Evolutionary conservation across 2,888 invertebrate species (phyloP).

Genomic region (Tachystola acroxantha): DNA sequence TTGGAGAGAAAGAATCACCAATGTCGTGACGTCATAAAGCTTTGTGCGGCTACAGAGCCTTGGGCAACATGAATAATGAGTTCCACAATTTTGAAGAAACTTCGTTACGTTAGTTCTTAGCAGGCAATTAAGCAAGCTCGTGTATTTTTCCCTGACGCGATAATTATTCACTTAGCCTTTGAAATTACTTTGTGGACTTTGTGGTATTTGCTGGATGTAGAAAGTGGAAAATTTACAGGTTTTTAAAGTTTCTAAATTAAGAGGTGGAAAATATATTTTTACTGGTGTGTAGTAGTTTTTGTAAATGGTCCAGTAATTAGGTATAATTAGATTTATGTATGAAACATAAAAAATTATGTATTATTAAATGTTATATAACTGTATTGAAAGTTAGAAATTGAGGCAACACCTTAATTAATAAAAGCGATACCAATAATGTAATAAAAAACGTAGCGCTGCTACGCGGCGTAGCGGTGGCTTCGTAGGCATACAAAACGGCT

Average conservation of each 20-base stretch:
- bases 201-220: background rate
- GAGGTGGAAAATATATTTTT: too few species aligned
- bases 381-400: too few species aligned
- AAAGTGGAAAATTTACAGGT: background rate
- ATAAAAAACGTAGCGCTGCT: conserved; percentile 1
- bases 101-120: conserved; percentile 39
- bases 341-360: too few species aligned
- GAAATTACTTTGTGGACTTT: too few species aligned
- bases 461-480: conserved; percentile 6
- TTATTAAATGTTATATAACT: too few species aligned
- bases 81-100: conserved; percentile 43
- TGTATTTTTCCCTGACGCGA: conserved; percentile 32
- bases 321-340: too few species aligned
- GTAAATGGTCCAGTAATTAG: too few species aligned
- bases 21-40: conserved; percentile 25
- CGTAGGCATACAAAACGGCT: conserved; percentile 10
- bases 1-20: conserved; percentile 26
- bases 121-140: conserved; percentile 40
- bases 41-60: conserved; percentile 27
- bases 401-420: too few species aligned
- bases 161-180: conserved; percentile 24
- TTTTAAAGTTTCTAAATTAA: too few species aligned
- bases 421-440: too few species aligned
- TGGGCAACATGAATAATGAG: conserved; percentile 39
- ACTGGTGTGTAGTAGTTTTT: too few species aligned